These are phyloP conservation scores for Sylvilagus bachmani DNA, from an alignment of 2,113 vertebrate species.

Conservation along the genomic window DNA sequence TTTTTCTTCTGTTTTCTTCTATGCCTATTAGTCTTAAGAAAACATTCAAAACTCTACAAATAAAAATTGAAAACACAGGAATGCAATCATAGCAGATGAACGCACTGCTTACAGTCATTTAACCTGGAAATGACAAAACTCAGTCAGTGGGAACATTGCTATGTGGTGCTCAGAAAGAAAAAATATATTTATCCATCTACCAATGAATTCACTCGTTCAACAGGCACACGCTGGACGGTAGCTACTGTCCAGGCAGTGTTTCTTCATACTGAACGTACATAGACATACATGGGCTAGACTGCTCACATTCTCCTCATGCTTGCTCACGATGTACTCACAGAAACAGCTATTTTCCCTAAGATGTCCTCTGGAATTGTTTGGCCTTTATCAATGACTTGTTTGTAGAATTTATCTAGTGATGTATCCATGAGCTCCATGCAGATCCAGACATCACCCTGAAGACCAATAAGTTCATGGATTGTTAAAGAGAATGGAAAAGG, in stretches of 20 bases:
- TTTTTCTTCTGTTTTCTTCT: background rate
- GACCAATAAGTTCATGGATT: background rate
- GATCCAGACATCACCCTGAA: conserved; percentile 98
- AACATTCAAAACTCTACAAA: background rate
- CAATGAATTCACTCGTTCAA: background rate
- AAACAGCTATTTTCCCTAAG: conserved; percentile 97
- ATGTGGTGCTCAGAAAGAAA: background rate
- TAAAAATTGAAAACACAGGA: background rate
- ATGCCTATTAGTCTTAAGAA: background rate
- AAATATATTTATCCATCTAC: background rate
- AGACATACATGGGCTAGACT: background rate
- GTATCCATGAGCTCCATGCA: conserved; percentile 99
- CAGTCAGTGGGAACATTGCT: background rate
- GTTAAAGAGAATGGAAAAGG: background rate
- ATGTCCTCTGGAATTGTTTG: conserved; percentile 97
- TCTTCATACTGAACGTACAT: background rate
- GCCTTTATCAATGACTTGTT: conserved; percentile 96
- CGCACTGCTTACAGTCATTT: background rate
- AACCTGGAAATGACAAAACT: background rate
- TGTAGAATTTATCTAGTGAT: conserved; percentile 98
- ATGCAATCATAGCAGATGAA: background rate
- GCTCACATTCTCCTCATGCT: background rate
- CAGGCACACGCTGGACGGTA: background rate
- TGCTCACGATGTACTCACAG: conserved; percentile 89
- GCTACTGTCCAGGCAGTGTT: accelerated